Evolutionary conservation across 2,113 vertebrate species (phyloP), one percentile per base, ranked within the genome.

Genomic region (Perca schrenkii): DNA sequence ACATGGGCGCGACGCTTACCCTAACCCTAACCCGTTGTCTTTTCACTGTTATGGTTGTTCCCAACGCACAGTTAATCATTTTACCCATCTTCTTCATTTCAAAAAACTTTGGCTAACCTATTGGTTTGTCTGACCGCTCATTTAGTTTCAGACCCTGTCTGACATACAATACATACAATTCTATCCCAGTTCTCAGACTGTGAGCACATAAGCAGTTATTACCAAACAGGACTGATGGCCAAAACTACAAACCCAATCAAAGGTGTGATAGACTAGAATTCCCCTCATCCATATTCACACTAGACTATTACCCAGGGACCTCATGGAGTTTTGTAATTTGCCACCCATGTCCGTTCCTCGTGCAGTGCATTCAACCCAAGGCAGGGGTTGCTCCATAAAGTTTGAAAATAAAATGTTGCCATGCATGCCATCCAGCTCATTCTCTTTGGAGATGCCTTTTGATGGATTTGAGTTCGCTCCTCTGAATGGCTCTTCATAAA

Each of bases 361-460:
- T 34, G 4, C 22, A 25, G n/a, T 54, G 2, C 17, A 58, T 36
- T 57, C 8, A 34, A 28, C 56, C 65, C 8, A 28, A 69, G 8
- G 54, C 36, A 31, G 10, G 8, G 25, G 31, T 2, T 5, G 19
- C 43, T 17, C 43, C 15, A 47, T 47, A 8, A 40, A 13, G 25
- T 49, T 78, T 12, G 2, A 58, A 50, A 12, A 21, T n/a, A 47
- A 40, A n/a, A 40, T 46, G 22, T 17, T 52, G 34, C n/a, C 14
- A 16, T 25, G 58, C 74, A 58, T 60, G 65, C 50, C 64, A 28
- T 10, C n/a, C n/a, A 61, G 25, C 76, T 83, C 50, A 72, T 80
- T 68, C 83, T 70, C 25, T 71, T 25, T 43, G 8, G 61, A 62
- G 63, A 67, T 54, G 65, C 31, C 8, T 62, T 62, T 62, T 52